Evolutionary conservation across 2,888 invertebrate genomes (phyloP).

Genomic region (Erpobdella octoculata): DNA sequence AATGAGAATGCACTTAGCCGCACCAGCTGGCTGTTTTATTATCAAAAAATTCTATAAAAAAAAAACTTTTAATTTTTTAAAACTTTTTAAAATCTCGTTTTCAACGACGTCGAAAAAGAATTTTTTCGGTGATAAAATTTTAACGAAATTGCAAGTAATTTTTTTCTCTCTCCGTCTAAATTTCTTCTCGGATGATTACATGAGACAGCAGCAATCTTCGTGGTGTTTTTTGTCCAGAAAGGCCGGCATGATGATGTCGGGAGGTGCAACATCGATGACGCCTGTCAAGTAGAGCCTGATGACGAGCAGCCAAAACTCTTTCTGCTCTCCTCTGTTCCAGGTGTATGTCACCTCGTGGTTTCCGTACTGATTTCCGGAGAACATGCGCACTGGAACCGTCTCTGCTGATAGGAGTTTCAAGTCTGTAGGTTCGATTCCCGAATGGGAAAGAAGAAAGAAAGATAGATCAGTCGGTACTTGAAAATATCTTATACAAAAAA

Average conservation of each 20-base stretch:
- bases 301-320: constrained; percentile 38
- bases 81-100: too few relatives aligned
- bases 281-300: constrained; percentile 37
- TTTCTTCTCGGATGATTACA: neutral
- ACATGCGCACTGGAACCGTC: constrained; percentile 39
- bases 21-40: neutral
- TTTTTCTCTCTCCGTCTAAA: neutral
- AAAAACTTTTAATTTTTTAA: too few relatives aligned
- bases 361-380: constrained; percentile 39
- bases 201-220: constrained; percentile 12
- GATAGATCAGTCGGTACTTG: too few relatives aligned
- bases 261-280: constrained; percentile 33
- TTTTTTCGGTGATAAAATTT: too few relatives aligned
- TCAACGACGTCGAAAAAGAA: too few relatives aligned
- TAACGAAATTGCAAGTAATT: neutral
- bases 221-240: constrained; percentile 20
- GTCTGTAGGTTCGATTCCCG: constrained; percentile 32
- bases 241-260: constrained; percentile 35
- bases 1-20: neutral
- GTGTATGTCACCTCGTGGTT: constrained; percentile 40
- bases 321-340: constrained; percentile 40
- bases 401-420: constrained; percentile 35
- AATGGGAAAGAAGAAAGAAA: too few relatives aligned
- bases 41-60: neutral
- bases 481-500: too few relatives aligned